Percentiles rank a stretch among this genome's conserved stretches.
Conservation (phyloP, 2,113 vertebrate species). For the Vidua chalybeata region DNA sequence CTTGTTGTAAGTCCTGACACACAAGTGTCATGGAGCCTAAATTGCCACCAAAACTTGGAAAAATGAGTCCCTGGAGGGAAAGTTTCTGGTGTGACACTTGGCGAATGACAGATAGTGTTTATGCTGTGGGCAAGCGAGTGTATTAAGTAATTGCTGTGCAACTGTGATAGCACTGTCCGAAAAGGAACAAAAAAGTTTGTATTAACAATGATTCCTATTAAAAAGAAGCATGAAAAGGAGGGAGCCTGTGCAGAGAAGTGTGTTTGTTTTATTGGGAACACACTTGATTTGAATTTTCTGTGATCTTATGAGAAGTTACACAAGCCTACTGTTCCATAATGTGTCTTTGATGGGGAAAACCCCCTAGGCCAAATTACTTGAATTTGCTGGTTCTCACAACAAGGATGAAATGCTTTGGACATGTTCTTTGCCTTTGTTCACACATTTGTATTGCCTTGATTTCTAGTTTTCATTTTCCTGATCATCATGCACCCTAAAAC, state of each 20-base stretch:
- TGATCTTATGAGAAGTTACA: not conserved
- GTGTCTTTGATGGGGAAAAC: not conserved
- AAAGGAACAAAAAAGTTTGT: not conserved
- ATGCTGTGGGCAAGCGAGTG: not conserved
- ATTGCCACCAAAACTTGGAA: not conserved
- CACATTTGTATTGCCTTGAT: not conserved
- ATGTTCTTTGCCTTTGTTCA: not conserved
- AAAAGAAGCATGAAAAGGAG: not conserved
- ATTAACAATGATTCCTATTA: not conserved
- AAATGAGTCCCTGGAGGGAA: not conserved
- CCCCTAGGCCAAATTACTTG: not conserved
- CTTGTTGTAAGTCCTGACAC: not conserved
- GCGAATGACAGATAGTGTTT: not conserved
- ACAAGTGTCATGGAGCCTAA: not conserved
- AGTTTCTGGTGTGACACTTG: not conserved
- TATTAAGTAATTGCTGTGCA: not conserved
- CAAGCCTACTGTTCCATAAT: not conserved
- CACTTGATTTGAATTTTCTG: not conserved
- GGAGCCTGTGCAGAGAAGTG: not conserved
- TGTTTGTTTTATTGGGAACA: not conserved
- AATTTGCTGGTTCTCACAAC: not conserved
- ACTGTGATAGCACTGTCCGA: not conserved
- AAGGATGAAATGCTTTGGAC: not conserved
- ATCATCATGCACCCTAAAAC: not conserved
- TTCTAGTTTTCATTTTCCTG: not conserved